phyloP scores from a whole-genome alignment of 2,797 vertebrate genomes.

The Florisuga fusca region DNA sequence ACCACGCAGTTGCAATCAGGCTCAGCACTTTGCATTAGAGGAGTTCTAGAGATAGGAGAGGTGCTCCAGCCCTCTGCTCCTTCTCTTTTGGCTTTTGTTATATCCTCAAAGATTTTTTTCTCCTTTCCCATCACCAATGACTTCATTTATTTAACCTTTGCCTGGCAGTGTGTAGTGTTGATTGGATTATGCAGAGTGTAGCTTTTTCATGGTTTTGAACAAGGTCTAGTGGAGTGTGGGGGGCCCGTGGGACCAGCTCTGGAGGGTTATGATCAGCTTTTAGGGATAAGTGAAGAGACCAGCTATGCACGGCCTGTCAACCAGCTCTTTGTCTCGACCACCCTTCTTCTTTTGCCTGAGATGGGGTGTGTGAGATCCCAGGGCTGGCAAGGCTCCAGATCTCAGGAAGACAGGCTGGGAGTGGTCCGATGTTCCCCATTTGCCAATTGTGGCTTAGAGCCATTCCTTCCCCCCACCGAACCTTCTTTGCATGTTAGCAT shows the following conservation, averaged over 20 bases:
- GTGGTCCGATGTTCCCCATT: not conserved
- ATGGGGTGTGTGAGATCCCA: not conserved
- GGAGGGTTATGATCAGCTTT: not conserved
- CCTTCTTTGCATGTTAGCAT: not conserved
- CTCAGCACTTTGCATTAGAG: not conserved
- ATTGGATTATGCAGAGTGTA: not conserved
- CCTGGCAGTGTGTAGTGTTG: accelerated
- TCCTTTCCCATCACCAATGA: not conserved
- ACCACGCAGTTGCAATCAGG: not conserved
- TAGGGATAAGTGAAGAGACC: not conserved
- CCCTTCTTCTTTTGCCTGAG: not conserved
- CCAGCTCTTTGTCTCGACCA: not conserved
- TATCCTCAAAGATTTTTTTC: not conserved
- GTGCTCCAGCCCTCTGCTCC: not conserved
- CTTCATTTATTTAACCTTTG: not conserved
- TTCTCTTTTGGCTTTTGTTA: not conserved
- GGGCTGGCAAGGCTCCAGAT: not conserved
- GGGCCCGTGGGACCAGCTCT: not conserved
- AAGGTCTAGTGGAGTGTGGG: not conserved
- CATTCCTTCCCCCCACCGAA: not conserved
- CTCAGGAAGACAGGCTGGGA: constrained; percentile 4
- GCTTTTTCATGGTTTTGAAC: not conserved
- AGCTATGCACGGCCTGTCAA: not conserved
- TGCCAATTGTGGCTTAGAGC: not conserved
- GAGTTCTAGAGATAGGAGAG: not conserved